Percentiles rank a stretch among this genome's conserved stretches.
Evolutionary conservation across 2,888 invertebrate species (phyloP).

Genomic region (Formica aserva): DNA sequence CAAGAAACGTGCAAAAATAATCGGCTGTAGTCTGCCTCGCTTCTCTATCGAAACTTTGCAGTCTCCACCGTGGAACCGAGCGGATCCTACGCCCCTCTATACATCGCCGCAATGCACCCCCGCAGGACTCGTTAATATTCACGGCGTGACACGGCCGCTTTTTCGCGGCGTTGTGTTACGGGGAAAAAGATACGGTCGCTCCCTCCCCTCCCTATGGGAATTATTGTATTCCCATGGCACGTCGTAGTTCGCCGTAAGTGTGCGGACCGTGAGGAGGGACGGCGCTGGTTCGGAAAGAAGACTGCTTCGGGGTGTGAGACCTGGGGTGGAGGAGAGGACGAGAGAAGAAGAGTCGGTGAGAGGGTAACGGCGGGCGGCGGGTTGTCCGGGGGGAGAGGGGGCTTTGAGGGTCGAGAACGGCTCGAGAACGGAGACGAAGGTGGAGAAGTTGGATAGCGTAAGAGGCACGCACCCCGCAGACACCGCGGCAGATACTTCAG

Average conservation of each 20-base stretch:
- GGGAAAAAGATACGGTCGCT: constrained; percentile 82
- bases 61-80: constrained; percentile 47
- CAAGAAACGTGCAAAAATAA: constrained; percentile 13
- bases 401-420: constrained; percentile 49
- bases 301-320: constrained; percentile 41
- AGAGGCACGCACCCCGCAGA: constrained; percentile 68
- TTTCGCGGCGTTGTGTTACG: constrained; percentile 82
- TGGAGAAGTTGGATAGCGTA: constrained; percentile 54
- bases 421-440: constrained; percentile 48
- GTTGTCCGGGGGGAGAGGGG: constrained; percentile 4
- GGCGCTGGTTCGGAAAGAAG: constrained; percentile 44
- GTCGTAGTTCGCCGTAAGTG: constrained; percentile 64
- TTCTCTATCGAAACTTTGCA: constrained; percentile 56
- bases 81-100: constrained; percentile 37
- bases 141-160: constrained; percentile 81
- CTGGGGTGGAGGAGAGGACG: constrained; percentile 16
- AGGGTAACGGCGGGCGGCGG: constrained; percentile 38
- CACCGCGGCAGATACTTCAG: constrained; percentile 67
- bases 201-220: constrained; percentile 72
- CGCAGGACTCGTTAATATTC: constrained; percentile 82
- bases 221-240: constrained; percentile 78
- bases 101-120: constrained; percentile 70
- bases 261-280: constrained; percentile 49
- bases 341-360: constrained; percentile 3
- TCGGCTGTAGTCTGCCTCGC: constrained; percentile 50